Evolutionary conservation across 2,113 vertebrate species (phyloP).

Genomic region (Recurvirostra avosetta): DNA sequence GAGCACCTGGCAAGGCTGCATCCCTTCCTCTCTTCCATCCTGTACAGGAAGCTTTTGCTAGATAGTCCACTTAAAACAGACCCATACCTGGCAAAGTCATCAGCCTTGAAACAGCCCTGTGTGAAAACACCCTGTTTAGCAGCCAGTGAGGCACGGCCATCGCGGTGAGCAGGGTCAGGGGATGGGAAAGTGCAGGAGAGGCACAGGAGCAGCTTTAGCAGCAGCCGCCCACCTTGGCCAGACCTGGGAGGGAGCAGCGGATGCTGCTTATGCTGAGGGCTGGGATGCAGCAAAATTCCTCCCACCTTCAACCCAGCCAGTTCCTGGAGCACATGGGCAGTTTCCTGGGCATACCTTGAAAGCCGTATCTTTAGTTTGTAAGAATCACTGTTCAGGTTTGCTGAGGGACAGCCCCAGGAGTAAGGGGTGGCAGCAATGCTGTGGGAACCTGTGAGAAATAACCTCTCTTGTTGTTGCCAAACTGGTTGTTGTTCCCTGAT

Average conservation of each 20-base stretch:
- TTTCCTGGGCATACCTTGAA: not conserved
- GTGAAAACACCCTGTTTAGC: not conserved
- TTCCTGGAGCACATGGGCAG: not conserved
- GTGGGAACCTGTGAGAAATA: not conserved
- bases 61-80: not conserved
- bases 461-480: not conserved
- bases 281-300: not conserved
- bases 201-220: not conserved
- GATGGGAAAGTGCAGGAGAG: not conserved
- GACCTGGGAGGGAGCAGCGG: not conserved
- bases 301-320: not conserved
- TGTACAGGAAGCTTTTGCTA: not conserved
- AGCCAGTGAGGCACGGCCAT: not conserved
- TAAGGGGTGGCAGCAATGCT: not conserved
- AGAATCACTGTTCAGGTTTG: not conserved
- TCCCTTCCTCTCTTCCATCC: not conserved
- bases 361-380: not conserved
- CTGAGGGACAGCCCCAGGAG: not conserved
- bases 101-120: not conserved
- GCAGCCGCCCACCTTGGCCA: not conserved
- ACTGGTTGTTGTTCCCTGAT: not conserved
- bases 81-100: not conserved
- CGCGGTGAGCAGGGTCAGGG: fast-evolving
- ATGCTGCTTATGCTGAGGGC: not conserved
- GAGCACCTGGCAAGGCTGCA: not conserved